Evolutionary conservation across 2,113 vertebrate species (phyloP), one percentile per base, ranked within the genome.

Genomic region (Ceuthmochares aereus): DNA sequence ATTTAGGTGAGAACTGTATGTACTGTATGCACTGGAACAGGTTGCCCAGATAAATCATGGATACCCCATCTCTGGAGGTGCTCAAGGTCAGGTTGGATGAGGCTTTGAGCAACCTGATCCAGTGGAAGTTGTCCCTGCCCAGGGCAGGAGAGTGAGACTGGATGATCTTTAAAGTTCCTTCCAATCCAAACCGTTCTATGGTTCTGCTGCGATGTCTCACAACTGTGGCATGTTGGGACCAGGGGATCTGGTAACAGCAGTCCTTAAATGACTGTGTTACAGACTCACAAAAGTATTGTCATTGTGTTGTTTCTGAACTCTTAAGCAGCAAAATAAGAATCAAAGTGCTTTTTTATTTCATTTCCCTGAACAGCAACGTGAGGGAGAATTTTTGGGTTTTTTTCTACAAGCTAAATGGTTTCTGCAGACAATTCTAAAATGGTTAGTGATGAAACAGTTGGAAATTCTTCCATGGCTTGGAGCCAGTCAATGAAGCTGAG

Each of bases 401-500:
- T 42, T 85, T 83, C 14, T n/a, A 9, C 51, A 70, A 37, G 16
- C 26, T 79, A 51, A 76, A 62, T 26, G 25, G 3, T 34, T 88
- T 89, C 34, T 92, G 45, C 32, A 90, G 27, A 82, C n/a, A 52
- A 64, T n/a, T 84, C 29, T 47, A 49, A 84, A 92, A 77, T 10
- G 20, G 14, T 40, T 21, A 34, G 66, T n/a, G 76, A 59, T 70
- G 27, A 22, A 81, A 67, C 10, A 6, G 32, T n/a, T 62, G 60
- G 75, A 66, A 94, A 52, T 69, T 86, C 18, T 85, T 90, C 42
- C 0, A 0, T 80, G 88, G 73, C 83, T 93, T 5, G 2, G 80
- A 90, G 80, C 56, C 83, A 86, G 47, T 67, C 55, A 70, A 3
- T 1, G 47, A 93, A 84, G 83, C 89, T 64, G 86, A 92, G 84